A percentile compares a stretch with the other conserved stretches of the same genome.
phyloP scores from a whole-genome alignment of 1,140 invertebrate genomes.

The Periplaneta americana region DNA sequence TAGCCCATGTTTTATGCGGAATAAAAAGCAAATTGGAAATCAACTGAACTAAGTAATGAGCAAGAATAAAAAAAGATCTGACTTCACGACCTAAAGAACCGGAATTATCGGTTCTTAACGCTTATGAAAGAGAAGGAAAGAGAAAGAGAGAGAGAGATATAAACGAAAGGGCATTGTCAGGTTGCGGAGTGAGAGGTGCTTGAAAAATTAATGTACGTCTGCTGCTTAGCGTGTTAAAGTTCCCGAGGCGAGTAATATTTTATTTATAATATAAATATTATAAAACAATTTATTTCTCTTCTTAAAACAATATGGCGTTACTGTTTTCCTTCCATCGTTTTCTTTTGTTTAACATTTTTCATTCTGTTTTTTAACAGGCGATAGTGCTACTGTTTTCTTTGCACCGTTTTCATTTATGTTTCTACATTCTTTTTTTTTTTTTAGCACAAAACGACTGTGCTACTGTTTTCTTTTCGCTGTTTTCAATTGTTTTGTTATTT shows the following conservation, averaged over 20 bases:
- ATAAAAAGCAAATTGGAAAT: too few relatives aligned
- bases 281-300: background rate
- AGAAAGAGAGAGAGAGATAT: background rate
- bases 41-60: too few relatives aligned
- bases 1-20: too few relatives aligned
- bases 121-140: background rate
- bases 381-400: too few relatives aligned
- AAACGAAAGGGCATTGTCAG: too few relatives aligned
- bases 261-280: background rate
- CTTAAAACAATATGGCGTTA: background rate
- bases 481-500: too few relatives aligned
- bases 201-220: background rate
- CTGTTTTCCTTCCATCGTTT: background rate
- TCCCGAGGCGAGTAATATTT: background rate
- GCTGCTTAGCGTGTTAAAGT: background rate
- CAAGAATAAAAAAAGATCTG: background rate
- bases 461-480: too few relatives aligned
- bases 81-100: background rate
- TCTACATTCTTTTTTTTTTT: too few relatives aligned
- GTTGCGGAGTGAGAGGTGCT: background rate
- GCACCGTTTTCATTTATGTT: too few relatives aligned
- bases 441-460: too few relatives aligned
- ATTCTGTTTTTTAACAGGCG: background rate
- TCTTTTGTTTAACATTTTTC: background rate
- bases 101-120: background rate